These are phyloP conservation scores for Platycnemis pennipes DNA, from an alignment of 2,888 invertebrate species.

Conservation along the genomic window DNA sequence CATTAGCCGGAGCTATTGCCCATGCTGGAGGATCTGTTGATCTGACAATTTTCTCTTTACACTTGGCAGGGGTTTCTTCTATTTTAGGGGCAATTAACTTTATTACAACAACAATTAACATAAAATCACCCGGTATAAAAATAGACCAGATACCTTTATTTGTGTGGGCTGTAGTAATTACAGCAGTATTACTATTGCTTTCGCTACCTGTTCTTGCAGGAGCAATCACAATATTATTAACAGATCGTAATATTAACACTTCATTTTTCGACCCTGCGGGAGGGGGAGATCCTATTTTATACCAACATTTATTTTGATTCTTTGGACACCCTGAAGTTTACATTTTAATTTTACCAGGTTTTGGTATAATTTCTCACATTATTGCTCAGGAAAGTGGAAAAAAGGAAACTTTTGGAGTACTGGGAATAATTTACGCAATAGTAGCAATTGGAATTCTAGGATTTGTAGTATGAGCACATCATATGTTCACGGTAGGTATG, in stretches of 20 bases:
- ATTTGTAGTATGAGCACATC: slow-evolving; percentile 92
- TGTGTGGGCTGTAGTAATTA: slow-evolving; percentile 87
- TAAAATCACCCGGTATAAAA: slow-evolving; percentile 83
- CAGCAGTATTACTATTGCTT: slow-evolving; percentile 84
- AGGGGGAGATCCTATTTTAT: slow-evolving; percentile 90
- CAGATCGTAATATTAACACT: slow-evolving; percentile 90
- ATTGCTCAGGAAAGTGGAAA: slow-evolving; percentile 88
- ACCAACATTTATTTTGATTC: slow-evolving; percentile 93
- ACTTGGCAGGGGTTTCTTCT: slow-evolving; percentile 87
- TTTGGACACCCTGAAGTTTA: slow-evolving; percentile 94
- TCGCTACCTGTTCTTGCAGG: slow-evolving; percentile 89
- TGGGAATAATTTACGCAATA: slow-evolving; percentile 93
- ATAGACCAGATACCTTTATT: slow-evolving; percentile 87
- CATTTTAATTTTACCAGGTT: slow-evolving; percentile 91
- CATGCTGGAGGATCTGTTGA: slow-evolving; percentile 87
- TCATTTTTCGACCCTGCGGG: slow-evolving; percentile 90
- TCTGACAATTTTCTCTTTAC: slow-evolving; percentile 88
- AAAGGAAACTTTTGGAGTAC: slow-evolving; percentile 86
- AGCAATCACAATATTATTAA: slow-evolving; percentile 89
- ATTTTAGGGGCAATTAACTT: slow-evolving; percentile 91
- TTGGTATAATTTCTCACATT: slow-evolving; percentile 91
- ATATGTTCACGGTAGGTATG: slow-evolving; percentile 92
- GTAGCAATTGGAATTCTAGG: slow-evolving; percentile 90
- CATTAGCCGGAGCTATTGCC: slow-evolving; percentile 83
- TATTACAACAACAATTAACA: slow-evolving; percentile 88